Base-by-base conservation (phyloP, 2,888 invertebrate species). In the Ochropacha duplaris region DNA sequence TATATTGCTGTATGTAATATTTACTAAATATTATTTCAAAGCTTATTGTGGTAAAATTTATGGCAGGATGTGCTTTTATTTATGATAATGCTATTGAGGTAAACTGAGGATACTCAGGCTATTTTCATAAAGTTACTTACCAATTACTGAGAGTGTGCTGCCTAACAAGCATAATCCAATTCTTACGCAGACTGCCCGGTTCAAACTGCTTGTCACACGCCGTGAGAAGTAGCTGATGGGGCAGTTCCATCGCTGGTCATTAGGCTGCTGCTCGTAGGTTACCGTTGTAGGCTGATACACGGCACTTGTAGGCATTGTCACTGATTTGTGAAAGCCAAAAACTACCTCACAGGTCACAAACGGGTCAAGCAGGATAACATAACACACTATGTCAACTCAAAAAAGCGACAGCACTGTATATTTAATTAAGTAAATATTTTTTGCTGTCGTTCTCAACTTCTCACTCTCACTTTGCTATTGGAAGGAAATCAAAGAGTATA, bases 211-310 rank as follows among this genome's bases (percentile, higher is more conserved):
- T 68, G 92, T 92, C 82, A 92, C 90, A 39, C 92, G 85, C 26
- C 92, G 91, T 69, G 92, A 84, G 87, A 93, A 86, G 84, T 89
- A 86, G 87, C 93, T 90, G 92, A 94, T 84, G 77, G 94, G 89
- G 84, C 93, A 87, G 88, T 91, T 83, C 94, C 93, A 86, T 81
- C 94, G 81, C 85, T 94, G 93, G 60, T 94, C 94, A 54, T 78
- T 84, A n/a, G 92, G 92, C 71, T 93, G 93, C 69, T 94, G 93
- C 83, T 96, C 96, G 81, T 96, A 96, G 57, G 96, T 96, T 66
- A 96, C 96, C 68, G 96, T 96, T 62, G 96, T 96, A 16, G 96
- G 96, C 83, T 96, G 96, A 87, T 96, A 96, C 54, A 96, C 96
- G 61, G 96, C 95, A 81, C 95, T 95, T 58, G 94, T 93, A 69